Percentiles rank a stretch among this genome's conserved stretches.
Evolutionary conservation across 2,888 invertebrate species (phyloP).

Genomic region (Napeogenes inachia): DNA sequence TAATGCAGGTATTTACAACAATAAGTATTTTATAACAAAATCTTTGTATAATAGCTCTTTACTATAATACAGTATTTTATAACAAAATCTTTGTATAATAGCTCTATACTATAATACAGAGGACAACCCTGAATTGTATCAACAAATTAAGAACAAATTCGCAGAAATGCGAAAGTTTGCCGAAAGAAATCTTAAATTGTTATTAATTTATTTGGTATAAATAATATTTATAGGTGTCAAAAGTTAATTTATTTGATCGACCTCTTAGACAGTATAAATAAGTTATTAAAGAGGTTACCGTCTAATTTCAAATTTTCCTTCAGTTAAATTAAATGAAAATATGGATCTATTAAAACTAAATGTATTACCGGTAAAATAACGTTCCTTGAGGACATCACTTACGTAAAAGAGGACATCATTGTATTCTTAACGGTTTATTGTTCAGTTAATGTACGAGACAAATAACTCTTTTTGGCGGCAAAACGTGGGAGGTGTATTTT

Average conservation of each 20-base stretch:
- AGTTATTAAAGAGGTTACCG: no score
- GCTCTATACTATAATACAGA: background rate
- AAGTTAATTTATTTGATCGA: conserved; percentile 46
- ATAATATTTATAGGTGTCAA: conserved; percentile 58
- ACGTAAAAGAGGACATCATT: conserved; percentile 41
- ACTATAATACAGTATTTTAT: no score
- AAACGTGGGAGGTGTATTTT: conserved; percentile 56
- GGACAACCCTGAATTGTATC: conserved; percentile 40
- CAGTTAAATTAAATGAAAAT: no score
- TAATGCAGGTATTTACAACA: no score
- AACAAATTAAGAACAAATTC: conserved; percentile 66
- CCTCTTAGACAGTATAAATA: background rate
- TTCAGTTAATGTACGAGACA: conserved; percentile 61
- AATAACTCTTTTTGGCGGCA: conserved; percentile 59
- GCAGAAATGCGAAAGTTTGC: conserved; percentile 53
- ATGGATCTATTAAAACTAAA: conserved; percentile 17
- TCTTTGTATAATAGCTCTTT: no score
- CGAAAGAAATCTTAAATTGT: conserved; percentile 48
- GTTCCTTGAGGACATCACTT: conserved; percentile 31
- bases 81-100: background rate
- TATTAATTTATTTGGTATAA: conserved; percentile 53
- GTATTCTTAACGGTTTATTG: conserved; percentile 68
- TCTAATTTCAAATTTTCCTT: no score
- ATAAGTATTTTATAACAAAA: no score
- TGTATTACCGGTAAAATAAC: conserved; percentile 17